phyloP scores from a whole-genome alignment of 1,140 invertebrate genomes.

The Carposina sasakii region DNA sequence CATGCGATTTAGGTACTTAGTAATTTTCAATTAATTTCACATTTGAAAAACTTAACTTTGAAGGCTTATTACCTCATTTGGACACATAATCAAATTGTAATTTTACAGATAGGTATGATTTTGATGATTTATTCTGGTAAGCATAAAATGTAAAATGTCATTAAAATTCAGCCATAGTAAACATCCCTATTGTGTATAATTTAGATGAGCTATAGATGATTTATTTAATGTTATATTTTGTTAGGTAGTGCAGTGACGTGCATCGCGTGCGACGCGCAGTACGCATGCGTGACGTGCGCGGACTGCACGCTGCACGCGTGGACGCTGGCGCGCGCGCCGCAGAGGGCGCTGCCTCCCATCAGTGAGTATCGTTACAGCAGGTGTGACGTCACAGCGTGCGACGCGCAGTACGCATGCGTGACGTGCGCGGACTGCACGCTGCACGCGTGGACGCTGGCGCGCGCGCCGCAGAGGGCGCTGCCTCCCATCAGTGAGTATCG shows the following conservation, averaged over 20 bases:
- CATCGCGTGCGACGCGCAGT: slow-evolving; percentile 67
- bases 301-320: slow-evolving; percentile 78
- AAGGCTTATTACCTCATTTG: no score
- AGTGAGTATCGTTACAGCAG: slow-evolving; percentile 33
- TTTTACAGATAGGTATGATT: no score
- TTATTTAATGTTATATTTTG: slow-evolving; percentile 21
- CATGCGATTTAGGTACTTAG: no score
- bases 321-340: slow-evolving; percentile 71
- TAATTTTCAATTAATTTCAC: no score
- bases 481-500: slow-evolving; percentile 69
- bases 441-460: slow-evolving; percentile 74
- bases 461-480: slow-evolving; percentile 71
- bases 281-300: slow-evolving; percentile 76
- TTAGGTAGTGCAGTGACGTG: slow-evolving; percentile 73
- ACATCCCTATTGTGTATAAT: no score
- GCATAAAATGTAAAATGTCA: no score
- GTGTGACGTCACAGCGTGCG: slow-evolving; percentile 71
- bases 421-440: slow-evolving; percentile 79
- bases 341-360: slow-evolving; percentile 75
- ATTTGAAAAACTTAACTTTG: no score
- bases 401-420: slow-evolving; percentile 73
- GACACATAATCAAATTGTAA: no score
- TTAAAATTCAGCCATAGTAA: no score
- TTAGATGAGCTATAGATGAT: no score
- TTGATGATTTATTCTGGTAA: no score